Percentiles rank a stretch among this genome's conserved stretches.
Evolutionary conservation across 1,140 invertebrate genomes (phyloP).

Genomic region (Pachypeltis micranthus): DNA sequence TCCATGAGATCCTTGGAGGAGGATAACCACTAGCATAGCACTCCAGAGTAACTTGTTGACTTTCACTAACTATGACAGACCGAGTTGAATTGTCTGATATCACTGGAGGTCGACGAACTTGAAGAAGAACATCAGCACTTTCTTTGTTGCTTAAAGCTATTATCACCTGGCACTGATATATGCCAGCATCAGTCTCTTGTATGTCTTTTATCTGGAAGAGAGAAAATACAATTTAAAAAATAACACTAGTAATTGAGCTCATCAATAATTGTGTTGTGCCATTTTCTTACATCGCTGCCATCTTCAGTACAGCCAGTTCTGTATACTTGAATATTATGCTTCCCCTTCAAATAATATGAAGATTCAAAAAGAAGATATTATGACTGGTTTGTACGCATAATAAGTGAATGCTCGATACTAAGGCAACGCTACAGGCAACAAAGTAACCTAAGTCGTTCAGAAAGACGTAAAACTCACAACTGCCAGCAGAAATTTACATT

Average conservation of each 20-base stretch:
- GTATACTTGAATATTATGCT: too few species aligned
- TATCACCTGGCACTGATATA: slow-evolving; percentile 75
- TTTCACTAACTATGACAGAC: slow-evolving; percentile 70
- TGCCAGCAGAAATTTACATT: too few species aligned
- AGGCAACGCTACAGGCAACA: too few species aligned
- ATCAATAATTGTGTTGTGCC: too few species aligned
- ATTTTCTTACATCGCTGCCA: too few species aligned
- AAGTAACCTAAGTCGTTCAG: too few species aligned
- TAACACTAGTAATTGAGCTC: not conserved
- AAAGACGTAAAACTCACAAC: too few species aligned
- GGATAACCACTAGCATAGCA: slow-evolving; percentile 81
- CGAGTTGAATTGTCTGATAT: slow-evolving; percentile 87
- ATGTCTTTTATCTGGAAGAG: slow-evolving; percentile 74
- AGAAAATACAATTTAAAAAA: not conserved
- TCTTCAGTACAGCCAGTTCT: too few species aligned
- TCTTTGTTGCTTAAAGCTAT: slow-evolving; percentile 66
- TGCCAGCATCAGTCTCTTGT: slow-evolving; percentile 83
- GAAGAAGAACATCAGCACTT: slow-evolving; percentile 67
- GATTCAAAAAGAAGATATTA: too few species aligned
- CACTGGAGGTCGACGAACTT: slow-evolving; percentile 72
- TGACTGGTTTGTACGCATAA: too few species aligned
- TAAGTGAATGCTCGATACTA: too few species aligned
- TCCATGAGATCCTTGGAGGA: slow-evolving; percentile 72
- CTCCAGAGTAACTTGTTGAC: slow-evolving; percentile 62
- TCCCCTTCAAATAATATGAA: too few species aligned